These are phyloP conservation scores for Echiichthys vipera DNA, from an alignment of 2,797 vertebrate species.

Conservation along the genomic window DNA sequence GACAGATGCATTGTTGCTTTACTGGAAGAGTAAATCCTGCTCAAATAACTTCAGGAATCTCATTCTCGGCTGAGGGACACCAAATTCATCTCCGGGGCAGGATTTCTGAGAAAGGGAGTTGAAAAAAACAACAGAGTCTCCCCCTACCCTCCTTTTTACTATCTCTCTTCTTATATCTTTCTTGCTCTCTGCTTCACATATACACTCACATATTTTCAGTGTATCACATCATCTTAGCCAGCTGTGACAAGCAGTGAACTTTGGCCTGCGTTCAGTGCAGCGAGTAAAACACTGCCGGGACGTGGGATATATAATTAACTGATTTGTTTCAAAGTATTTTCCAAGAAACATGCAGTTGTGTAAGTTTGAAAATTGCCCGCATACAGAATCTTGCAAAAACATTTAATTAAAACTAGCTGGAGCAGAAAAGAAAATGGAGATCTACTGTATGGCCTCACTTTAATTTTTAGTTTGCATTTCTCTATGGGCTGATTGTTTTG, in stretches of 20 bases:
- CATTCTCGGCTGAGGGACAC: slow-evolving; percentile 35
- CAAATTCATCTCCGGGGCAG: slow-evolving; percentile 49
- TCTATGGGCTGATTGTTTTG: too few relatives aligned
- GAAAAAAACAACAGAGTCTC: slow-evolving; percentile 56
- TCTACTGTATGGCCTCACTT: neutral
- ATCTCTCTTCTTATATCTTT: slow-evolving; percentile 20
- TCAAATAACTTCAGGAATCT: slow-evolving; percentile 56
- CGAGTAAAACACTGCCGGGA: neutral
- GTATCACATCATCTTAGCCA: neutral
- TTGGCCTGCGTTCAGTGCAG: neutral
- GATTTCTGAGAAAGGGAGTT: slow-evolving; percentile 76
- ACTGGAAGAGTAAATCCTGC: slow-evolving; percentile 57
- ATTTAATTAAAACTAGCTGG: slow-evolving; percentile 8
- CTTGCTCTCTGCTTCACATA: slow-evolving; percentile 5
- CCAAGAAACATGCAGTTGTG: slow-evolving; percentile 18
- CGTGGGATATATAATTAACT: slow-evolving; percentile 8
- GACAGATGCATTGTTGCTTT: slow-evolving; percentile 35
- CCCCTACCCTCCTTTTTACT: neutral
- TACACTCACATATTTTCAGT: slow-evolving; percentile 5
- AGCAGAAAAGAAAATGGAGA: neutral
- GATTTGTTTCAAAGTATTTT: slow-evolving; percentile 19
- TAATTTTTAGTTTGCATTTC: neutral
- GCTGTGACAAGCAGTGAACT: neutral
- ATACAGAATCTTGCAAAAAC: slow-evolving; percentile 19
- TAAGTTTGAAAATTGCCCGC: slow-evolving; percentile 1